Base-by-base conservation (phyloP, 2,113 vertebrate genomes). In the Centrocercus urophasianus region DNA sequence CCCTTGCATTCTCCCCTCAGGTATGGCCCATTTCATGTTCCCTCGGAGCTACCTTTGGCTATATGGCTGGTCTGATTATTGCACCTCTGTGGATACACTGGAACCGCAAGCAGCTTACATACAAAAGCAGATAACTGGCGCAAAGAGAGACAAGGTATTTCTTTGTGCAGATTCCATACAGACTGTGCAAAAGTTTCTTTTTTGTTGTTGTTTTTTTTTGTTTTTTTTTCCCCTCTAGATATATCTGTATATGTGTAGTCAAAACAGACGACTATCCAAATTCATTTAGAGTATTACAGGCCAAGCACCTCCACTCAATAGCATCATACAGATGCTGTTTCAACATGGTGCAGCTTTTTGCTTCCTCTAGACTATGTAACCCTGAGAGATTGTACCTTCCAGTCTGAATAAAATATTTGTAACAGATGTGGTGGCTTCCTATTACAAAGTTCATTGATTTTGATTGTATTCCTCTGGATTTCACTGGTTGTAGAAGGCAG, bases 21-120 rank as follows among this genome's bases (percentile, higher is more conserved):
- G 98, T 98, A n/a, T 99, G 99, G 99, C 99, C 99, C 80, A 98
- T 99, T 80, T 99, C 99, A 95, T 99, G 99, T 97, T 99, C 99
- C 32, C 98, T 99, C 2, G 99, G 99, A 84, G 98, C 98, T 47
- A 99, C 98, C 78, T 98, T 98, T 90, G 99, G 99, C 83, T 99
- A 99, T 43, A 67, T 98, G 95, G 98, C 98, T 30, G 99, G 99
- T 83, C 98, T 99, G 67, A 92, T 99, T 67, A 97, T 98, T 65
- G 99, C 99, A 89, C 99, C 99, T 22, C 93, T 98, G 43, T 99
- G 99, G 99, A 99, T 99, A 97, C 98, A 99, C 95, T 99, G 98
- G 97, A 98, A 99, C 93, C 98, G 98, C 95, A 99, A 99, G 96
- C 98, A 98, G 94, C 99, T 99, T 94, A 99, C 98, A 22, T 99